These are phyloP conservation scores for Lysiphlebus fabarum DNA, from an alignment of 1,140 invertebrate genomes.

Conservation along the genomic window DNA sequence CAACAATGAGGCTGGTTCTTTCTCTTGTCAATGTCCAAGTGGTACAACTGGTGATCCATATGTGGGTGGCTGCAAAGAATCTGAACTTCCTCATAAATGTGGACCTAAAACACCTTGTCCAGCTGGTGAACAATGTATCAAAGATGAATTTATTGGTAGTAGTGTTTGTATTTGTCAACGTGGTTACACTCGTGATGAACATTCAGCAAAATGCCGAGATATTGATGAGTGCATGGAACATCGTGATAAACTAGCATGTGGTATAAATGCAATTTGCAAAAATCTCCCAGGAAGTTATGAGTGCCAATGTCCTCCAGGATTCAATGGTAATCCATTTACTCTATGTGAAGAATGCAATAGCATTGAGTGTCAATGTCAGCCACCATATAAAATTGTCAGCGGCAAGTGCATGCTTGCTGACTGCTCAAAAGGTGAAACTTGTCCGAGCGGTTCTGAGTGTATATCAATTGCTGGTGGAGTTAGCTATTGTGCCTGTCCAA, in stretches of 20 bases:
- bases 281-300: constrained; percentile 92
- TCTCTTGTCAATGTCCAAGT: constrained; percentile 82
- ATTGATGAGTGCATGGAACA: constrained; percentile 82
- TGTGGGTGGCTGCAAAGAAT: constrained; percentile 66
- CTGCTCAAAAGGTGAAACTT: constrained; percentile 73
- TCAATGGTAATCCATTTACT: constrained; percentile 83
- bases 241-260: constrained; percentile 72
- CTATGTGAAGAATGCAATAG: constrained; percentile 81
- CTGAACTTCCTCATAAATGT: constrained; percentile 64
- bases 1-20: constrained; percentile 81
- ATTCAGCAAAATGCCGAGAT: constrained; percentile 75
- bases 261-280: constrained; percentile 83
- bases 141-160: constrained; percentile 66
- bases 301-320: constrained; percentile 82
- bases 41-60: constrained; percentile 68
- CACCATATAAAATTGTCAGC: constrained; percentile 78
- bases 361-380: constrained; percentile 79
- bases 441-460: constrained; percentile 80
- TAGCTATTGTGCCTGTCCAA: constrained; percentile 84
- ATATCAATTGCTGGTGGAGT: constrained; percentile 85
- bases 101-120: constrained; percentile 74
- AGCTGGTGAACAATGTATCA: constrained; percentile 77
- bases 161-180: constrained; percentile 84
- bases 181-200: constrained; percentile 73
- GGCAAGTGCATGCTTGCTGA: constrained; percentile 80